Base-by-base conservation (phyloP, 1,140 invertebrate genomes). In the Drosophila persimilis region DNA sequence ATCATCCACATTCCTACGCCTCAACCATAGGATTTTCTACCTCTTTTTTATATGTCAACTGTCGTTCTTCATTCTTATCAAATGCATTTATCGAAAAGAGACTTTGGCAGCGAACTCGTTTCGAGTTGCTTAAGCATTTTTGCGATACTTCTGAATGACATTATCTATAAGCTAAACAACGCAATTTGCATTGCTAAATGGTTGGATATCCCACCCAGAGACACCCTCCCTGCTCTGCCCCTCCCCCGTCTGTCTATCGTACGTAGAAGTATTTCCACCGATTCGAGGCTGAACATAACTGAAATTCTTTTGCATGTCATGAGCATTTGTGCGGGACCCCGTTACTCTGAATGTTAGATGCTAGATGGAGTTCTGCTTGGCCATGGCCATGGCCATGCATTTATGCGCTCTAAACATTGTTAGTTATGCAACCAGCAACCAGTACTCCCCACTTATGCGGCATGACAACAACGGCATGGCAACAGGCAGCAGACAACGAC, bases 121-220 rank as follows among this genome's bases (percentile, higher is more conserved):
- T 43, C 55, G 50, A 64, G 75, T 83, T 79, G 45, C 53, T 61
- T 76, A 63, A 63, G 48, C 77, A 85, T 80, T 77, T 86, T 62
- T 80, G 67, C 46, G 60, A 78, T 79, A 71, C 43, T 62, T 85
- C 73, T 80, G 80, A 84, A 84, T 85, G 81, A 86, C 81, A 88
- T 85, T 86, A 86, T 85, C 81, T 86, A 67, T 71, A 75, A 77
- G 61, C 77, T 85, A 85, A 85, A 88, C 73, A 88, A 76, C 59
- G 74, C 77, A 62, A 85, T 85, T 85, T 85, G 81, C 81, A 85
- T 85, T 85, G 83, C 83, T 86, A 81, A 85, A 85, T 86, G 77
- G 64, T 35, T 47, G 58, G 45, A 39, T 45, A 54, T 58, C 46
- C 57, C 39, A 52, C 46, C 65, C 44, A 51, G 48, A 58, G 57